Evolutionary conservation across 2,888 invertebrate species (phyloP).

Genomic region (Trichacis sp.): DNA sequence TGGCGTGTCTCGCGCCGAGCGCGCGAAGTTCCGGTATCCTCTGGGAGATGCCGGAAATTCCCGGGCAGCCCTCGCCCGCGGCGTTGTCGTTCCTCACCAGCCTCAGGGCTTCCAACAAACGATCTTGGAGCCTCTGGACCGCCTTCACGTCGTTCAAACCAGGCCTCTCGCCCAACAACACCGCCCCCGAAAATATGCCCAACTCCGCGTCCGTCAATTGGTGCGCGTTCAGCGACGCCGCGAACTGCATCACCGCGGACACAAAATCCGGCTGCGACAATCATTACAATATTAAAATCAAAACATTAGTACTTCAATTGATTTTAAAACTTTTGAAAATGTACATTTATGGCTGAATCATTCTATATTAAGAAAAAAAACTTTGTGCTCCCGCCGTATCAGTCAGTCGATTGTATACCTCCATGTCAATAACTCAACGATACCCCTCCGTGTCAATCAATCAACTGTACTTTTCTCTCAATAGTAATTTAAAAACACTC

Average conservation of each 20-base stretch:
- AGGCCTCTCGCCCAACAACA: slow-evolving; percentile 84
- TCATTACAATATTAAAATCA: too few relatives aligned
- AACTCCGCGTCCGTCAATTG: slow-evolving; percentile 90
- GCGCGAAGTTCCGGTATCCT: slow-evolving; percentile 82
- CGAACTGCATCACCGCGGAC: slow-evolving; percentile 83
- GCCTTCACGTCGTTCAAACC: slow-evolving; percentile 85
- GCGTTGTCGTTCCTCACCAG: slow-evolving; percentile 65
- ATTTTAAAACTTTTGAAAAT: too few relatives aligned
- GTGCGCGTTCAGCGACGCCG: slow-evolving; percentile 80
- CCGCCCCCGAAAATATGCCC: slow-evolving; percentile 88
- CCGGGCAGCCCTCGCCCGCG: slow-evolving; percentile 60
- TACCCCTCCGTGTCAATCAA: too few relatives aligned
- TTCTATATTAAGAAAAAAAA: too few relatives aligned
- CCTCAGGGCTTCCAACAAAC: slow-evolving; percentile 89
- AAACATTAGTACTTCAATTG: too few relatives aligned
- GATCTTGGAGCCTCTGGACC: slow-evolving; percentile 84
- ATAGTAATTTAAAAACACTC: too few relatives aligned
- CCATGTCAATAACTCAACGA: too few relatives aligned
- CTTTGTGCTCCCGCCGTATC: too few relatives aligned
- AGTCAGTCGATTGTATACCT: too few relatives aligned
- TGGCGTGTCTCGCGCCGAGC: slow-evolving; percentile 85
- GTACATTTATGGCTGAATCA: too few relatives aligned
- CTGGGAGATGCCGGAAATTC: slow-evolving; percentile 70
- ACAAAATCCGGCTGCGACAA: slow-evolving; percentile 83
- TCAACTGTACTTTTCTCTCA: too few relatives aligned